Evolutionary conservation across 2,888 invertebrate species (phyloP).

Genomic region (Apodemia duryi): DNA sequence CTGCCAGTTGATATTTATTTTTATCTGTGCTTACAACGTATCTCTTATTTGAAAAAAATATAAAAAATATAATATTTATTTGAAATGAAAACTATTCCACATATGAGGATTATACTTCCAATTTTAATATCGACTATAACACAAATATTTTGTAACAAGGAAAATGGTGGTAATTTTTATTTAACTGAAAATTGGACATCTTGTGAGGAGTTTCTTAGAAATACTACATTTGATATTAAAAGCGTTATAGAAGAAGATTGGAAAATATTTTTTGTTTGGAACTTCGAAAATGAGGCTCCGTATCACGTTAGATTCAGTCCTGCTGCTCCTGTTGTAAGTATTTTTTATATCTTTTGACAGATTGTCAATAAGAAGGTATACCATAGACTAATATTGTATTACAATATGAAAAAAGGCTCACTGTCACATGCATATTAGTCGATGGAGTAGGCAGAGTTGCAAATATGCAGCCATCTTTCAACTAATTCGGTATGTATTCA

Average conservation of each 20-base stretch:
- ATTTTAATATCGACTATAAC: background rate
- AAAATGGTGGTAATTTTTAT: background rate
- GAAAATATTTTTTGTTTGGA: slow-evolving; percentile 58
- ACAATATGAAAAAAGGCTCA: too few relatives aligned
- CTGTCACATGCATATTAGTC: too few relatives aligned
- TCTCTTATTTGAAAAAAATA: too few relatives aligned
- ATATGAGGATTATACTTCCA: too few relatives aligned
- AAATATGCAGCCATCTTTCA: too few relatives aligned
- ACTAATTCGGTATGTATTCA: too few relatives aligned
- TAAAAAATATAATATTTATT: too few relatives aligned
- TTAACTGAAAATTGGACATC: slow-evolving; percentile 42
- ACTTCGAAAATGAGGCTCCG: slow-evolving; percentile 36
- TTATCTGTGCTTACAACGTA: too few relatives aligned
- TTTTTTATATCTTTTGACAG: slow-evolving; percentile 1
- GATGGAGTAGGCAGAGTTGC: too few relatives aligned
- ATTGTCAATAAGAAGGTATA: background rate
- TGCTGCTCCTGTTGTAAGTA: slow-evolving; percentile 42
- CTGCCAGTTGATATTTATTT: too few relatives aligned
- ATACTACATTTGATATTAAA: slow-evolving; percentile 38
- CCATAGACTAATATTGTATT: too few relatives aligned
- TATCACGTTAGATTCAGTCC: slow-evolving; percentile 46
- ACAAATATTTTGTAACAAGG: background rate
- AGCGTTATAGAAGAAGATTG: slow-evolving; percentile 49
- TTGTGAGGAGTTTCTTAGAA: slow-evolving; percentile 48
- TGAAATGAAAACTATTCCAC: too few relatives aligned